These are phyloP conservation scores for Calosoma granatense DNA, from an alignment of 1,140 invertebrate species.

Conservation along the genomic window DNA sequence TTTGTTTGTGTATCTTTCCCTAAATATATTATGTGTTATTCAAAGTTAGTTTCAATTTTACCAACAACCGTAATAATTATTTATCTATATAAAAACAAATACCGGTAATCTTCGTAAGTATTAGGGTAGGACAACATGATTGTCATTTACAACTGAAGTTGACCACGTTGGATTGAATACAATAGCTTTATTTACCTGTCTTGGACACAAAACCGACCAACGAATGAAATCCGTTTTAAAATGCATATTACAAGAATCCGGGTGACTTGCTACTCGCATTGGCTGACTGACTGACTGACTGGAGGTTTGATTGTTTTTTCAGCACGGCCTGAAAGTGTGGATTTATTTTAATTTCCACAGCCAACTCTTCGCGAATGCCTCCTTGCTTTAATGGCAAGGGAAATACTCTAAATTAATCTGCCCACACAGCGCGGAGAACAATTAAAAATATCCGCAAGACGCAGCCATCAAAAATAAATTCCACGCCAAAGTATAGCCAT, in stretches of 20 bases:
- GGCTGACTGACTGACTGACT: too few relatives aligned
- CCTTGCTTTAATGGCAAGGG: constrained; percentile 12
- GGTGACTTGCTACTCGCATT: constrained; percentile 17
- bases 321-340: not conserved
- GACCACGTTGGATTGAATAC: too few relatives aligned
- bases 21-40: too few relatives aligned
- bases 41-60: too few relatives aligned
- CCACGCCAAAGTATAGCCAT: constrained; percentile 4
- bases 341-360: not conserved
- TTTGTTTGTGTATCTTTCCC: too few relatives aligned
- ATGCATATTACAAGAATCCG: constrained; percentile 7
- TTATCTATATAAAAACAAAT: too few relatives aligned
- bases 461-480: constrained; percentile 29
- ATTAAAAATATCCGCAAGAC: constrained; percentile 16
- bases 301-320: constrained; percentile 17
- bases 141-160: too few relatives aligned
- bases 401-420: constrained; percentile 7
- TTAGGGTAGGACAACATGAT: too few relatives aligned
- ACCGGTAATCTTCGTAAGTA: too few relatives aligned
- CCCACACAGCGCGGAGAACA: constrained; percentile 12
- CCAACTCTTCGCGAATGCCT: not conserved
- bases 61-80: too few relatives aligned
- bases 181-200: too few relatives aligned
- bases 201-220: too few relatives aligned
- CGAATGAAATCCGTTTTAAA: constrained; percentile 15